Base-by-base conservation (phyloP, 2,888 invertebrate genomes). In the Troides helena region DNA sequence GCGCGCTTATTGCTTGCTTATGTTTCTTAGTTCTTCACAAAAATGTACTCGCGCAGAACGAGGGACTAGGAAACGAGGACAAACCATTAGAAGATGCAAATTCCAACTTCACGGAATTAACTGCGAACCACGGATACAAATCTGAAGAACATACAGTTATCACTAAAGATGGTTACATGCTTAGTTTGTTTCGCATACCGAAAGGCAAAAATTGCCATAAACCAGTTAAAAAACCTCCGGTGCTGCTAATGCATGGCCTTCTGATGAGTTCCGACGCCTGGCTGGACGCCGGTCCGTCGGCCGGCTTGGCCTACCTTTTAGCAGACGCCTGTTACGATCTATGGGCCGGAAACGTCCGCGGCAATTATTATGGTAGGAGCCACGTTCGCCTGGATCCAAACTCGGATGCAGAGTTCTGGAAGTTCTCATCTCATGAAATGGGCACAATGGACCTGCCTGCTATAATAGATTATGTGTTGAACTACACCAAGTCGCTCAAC, bases 371-470 rank as follows among this genome's bases (percentile, higher is more conserved):
- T 81, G 93, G 94, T 1, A 86, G 92, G 60, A 85, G 81, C 21
- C 96, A 96, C 75, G 77, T 82, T 0, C 85, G 80, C 2, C 77
- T 90, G 79, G 76, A 92, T 70, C 86, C 92, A 0, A 77, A 88
- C 67, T 81, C 71, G 0, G 89, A 94, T 69, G 70, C 78, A 1
- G 75, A 84, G 65, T 95, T 93, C 73, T 94, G 94, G 93, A 75
- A 79, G 59, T 77, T 82, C 62, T 67, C 76, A n/a, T 96, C 95
- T 90, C 96, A 97, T 78, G 95, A 97, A 80, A 96, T 97, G 81
- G 96, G 95, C 0, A 81, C 88, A 36, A 94, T 93, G 75, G 98
- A 98, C 81, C 77, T 98, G 1, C 97, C 98, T 1, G 95, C 96
- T 0, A 81, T 82, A 61, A 79, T 88, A 0, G 88, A 90, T 66